Evolutionary conservation across 2,888 invertebrate species (phyloP), one percentile per base, ranked within the genome.

Genomic region (Linyphia triangularis): DNA sequence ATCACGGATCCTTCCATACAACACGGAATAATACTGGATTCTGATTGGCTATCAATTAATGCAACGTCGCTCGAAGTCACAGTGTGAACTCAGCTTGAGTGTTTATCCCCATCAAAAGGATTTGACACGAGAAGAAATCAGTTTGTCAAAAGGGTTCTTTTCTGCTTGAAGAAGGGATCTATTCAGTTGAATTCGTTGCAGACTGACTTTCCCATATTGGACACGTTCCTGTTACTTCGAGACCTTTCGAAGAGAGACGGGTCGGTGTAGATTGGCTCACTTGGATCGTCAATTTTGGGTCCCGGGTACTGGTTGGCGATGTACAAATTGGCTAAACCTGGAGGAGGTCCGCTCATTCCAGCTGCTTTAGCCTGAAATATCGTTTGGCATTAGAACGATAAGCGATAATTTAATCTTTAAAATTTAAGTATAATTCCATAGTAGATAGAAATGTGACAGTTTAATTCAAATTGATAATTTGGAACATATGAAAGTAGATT

Each of bases 201-300:
- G n/a, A 65, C 57, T 19, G 85, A 37, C 65, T 81, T 81, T 9
- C 73, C 86, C 30, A 75, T 67, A 75, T 89, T 89, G 37, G 89
- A 61, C 2, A 89, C 77, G 37, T 89, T 89, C 26, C 89, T 57
- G 26, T 73, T 28, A 83, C 90, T 61, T 83, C 79, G 89, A 86
- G 91, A 85, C 90, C 96, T 94, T 93, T 97, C 97, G 92, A 97
- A 97, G 51, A 97, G 94, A 2, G 97, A 97, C 0, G 97, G 97
- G 93, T 97, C 97, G 0, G 97, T 97, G 93, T 97, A 97, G 91
- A 97, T 97, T 0, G 97, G 97, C 92, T 97, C 97, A 92, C 97
- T 97, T 43, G 97, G 97, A 92, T 97, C 97, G 92, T 96, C 96
- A 92, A 97, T 97, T 78, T 94, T 88, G 16, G 79, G 89, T n/a